Conservation (phyloP, 2,888 invertebrate genomes). For the Crioceris asparagi region DNA sequence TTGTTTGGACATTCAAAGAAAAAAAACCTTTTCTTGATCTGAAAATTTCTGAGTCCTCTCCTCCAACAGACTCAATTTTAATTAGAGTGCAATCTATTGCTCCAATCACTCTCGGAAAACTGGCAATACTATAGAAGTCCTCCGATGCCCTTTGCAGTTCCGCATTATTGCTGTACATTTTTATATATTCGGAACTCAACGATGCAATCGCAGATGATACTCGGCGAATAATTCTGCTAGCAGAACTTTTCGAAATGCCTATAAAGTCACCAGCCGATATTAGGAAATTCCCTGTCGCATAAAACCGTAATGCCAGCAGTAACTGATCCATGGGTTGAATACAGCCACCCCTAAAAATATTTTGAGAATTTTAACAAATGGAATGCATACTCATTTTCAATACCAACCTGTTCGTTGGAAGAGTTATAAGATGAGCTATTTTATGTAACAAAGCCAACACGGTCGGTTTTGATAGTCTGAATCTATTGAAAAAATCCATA, state of each 20-base stretch:
- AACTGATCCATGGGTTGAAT: slow-evolving; percentile 6
- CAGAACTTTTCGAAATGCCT: no score
- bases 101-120: slow-evolving; percentile 16
- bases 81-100: slow-evolving; percentile 23
- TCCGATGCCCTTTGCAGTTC: slow-evolving; percentile 8
- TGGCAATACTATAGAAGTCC: slow-evolving; percentile 17
- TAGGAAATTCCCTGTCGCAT: slow-evolving; percentile 10
- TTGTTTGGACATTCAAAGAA: slow-evolving; percentile 26
- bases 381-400: no score
- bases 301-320: slow-evolving; percentile 10
- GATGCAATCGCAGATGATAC: slow-evolving; percentile 10
- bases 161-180: slow-evolving; percentile 10
- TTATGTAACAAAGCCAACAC: no score
- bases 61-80: slow-evolving; percentile 22
- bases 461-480: no score
- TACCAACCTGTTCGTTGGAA: no score
- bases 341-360: slow-evolving; percentile 9
- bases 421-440: no score
- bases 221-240: no score
- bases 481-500: no score
- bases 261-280: slow-evolving; percentile 8
- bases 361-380: no score
- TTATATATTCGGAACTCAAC: slow-evolving; percentile 8
- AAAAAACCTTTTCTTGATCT: slow-evolving; percentile 24
- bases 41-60: no score